phyloP scores from a whole-genome alignment of 2,888 invertebrate genomes.

The Caenorhabditis wallacei region DNA sequence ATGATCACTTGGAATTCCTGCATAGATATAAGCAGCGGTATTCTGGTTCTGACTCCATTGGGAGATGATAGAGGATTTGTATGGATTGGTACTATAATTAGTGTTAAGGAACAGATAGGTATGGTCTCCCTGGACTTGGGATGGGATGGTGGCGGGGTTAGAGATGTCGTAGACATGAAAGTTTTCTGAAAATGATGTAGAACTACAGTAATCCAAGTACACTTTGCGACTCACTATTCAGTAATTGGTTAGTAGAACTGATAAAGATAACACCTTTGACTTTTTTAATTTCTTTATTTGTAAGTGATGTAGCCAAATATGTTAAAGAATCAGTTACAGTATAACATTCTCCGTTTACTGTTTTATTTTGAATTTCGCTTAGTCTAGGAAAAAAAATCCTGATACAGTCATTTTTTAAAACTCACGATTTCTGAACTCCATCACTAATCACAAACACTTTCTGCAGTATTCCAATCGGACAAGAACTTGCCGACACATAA shows the following conservation, averaged over 20 bases:
- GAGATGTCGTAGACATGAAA: constrained; percentile 13
- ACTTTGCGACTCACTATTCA: not conserved
- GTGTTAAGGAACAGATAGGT: constrained; percentile 18
- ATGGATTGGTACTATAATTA: not conserved
- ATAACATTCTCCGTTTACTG: not conserved
- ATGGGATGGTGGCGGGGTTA: not conserved
- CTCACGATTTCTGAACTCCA: not conserved
- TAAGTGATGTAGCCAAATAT: not conserved
- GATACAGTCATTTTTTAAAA: not conserved
- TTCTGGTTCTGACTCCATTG: constrained; percentile 1
- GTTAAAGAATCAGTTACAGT: not conserved
- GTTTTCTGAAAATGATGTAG: not conserved
- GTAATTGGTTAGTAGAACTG: not conserved
- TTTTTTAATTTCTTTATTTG: not conserved
- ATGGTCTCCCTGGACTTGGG: not conserved
- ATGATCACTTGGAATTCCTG: constrained; percentile 14
- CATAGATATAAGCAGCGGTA: constrained; percentile 3
- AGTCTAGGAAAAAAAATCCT: not conserved
- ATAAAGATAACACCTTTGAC: not conserved
- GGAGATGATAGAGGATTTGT: constrained; percentile 12
- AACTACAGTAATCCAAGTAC: not conserved
- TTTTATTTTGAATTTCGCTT: not conserved
- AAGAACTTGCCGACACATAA: not conserved
- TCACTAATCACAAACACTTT: not conserved
- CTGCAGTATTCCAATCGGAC: not conserved